Conservation (phyloP, 2,888 invertebrate genomes). For the Aphodius granarius region DNA sequence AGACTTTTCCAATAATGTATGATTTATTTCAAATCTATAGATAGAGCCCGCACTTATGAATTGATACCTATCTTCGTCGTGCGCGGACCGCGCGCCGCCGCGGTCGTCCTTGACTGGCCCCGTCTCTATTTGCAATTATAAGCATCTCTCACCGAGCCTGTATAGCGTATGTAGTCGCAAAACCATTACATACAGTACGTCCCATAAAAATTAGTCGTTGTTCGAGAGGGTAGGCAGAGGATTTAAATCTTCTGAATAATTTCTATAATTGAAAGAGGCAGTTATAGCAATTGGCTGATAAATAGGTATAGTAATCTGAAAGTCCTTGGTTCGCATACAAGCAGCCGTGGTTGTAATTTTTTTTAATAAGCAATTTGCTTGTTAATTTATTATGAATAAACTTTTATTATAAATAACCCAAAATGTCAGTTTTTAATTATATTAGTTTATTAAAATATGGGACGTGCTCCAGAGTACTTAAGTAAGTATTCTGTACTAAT, state of each 20-base stretch:
- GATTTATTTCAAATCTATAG: background rate
- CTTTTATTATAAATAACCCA: too few relatives aligned
- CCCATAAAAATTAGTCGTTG: background rate
- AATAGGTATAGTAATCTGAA: too few relatives aligned
- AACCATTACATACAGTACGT: background rate
- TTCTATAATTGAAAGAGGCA: too few relatives aligned
- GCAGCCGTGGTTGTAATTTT: too few relatives aligned
- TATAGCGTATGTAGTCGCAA: background rate
- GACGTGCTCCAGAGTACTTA: too few relatives aligned
- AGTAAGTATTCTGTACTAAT: too few relatives aligned
- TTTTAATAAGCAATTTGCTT: too few relatives aligned
- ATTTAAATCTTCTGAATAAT: background rate
- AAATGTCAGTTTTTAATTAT: too few relatives aligned
- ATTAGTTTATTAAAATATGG: too few relatives aligned
- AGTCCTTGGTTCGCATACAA: too few relatives aligned
- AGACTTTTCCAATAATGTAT: background rate
- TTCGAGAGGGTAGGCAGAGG: background rate
- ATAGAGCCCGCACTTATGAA: background rate
- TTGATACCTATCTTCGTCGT: background rate
- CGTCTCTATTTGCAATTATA: background rate
- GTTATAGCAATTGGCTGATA: too few relatives aligned
- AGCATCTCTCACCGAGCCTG: background rate
- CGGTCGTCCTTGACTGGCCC: background rate
- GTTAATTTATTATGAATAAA: too few relatives aligned
- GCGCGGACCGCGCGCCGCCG: background rate